Conservation (phyloP, 2,797 vertebrate genomes). For the Cyclopterus lumpus region DNA sequence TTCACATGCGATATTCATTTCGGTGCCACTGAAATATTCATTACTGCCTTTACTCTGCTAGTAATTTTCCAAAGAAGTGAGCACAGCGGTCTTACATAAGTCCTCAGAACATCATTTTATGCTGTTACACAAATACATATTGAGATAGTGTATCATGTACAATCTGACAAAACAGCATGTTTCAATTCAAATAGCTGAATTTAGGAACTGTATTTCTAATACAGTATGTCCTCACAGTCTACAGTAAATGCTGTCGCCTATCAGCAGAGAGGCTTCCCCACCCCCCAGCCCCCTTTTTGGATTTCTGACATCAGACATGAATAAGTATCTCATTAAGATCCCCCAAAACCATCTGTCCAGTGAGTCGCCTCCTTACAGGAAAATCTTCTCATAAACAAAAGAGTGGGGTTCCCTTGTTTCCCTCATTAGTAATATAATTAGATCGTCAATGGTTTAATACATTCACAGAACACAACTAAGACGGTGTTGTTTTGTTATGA, state of each 20-base stretch:
- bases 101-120: neutral
- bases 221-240: slow-evolving; percentile 29
- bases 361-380: slow-evolving; percentile 60
- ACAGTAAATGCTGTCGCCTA: slow-evolving; percentile 31
- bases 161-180: neutral
- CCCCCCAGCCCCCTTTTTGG: slow-evolving; percentile 40
- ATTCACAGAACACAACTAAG: neutral
- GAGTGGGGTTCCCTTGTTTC: slow-evolving; percentile 63
- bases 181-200: neutral
- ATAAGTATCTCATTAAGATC: slow-evolving; percentile 77
- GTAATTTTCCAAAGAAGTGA: slow-evolving; percentile 30
- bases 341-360: slow-evolving; percentile 78
- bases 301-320: slow-evolving; percentile 78
- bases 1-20: slow-evolving; percentile 59
- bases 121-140: neutral
- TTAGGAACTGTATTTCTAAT: slow-evolving; percentile 10
- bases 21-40: slow-evolving; percentile 69
- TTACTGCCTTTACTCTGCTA: slow-evolving; percentile 42
- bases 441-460: slow-evolving; percentile 22
- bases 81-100: neutral
- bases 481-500: neutral
- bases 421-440: slow-evolving; percentile 57
- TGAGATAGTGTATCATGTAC: neutral
- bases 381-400: slow-evolving; percentile 68
- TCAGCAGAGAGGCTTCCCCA: slow-evolving; percentile 36